Evolutionary conservation across 1,140 invertebrate species (phyloP).

Genomic region (Cherax quadricarinatus): DNA sequence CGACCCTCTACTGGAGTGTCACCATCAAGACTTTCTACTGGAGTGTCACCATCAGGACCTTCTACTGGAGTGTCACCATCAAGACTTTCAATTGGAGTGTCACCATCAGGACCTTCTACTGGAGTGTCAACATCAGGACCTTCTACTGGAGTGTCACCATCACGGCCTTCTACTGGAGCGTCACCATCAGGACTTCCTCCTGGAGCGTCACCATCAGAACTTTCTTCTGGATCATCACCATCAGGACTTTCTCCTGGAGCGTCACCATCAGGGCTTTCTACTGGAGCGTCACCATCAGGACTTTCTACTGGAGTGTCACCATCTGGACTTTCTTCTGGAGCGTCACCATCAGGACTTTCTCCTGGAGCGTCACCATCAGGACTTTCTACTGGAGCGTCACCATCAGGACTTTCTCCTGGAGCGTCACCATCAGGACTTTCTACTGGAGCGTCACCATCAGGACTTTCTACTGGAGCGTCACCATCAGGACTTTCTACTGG

Average conservation of each 20-base stretch:
- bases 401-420: not conserved
- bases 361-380: not conserved
- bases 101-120: not conserved
- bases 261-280: not conserved
- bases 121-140: not conserved
- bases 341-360: not conserved
- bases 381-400: not conserved
- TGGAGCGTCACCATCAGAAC: not conserved
- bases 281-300: not conserved
- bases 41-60: not conserved
- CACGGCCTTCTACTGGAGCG: not conserved
- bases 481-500: not conserved
- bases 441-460: not conserved
- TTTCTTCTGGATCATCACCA: not conserved
- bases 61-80: not conserved
- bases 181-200: not conserved
- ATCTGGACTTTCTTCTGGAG: not conserved
- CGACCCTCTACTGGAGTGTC: not conserved
- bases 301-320: not conserved
- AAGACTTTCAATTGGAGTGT: not conserved
- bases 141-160: not conserved
- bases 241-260: not conserved
- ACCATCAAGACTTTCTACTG: not conserved
- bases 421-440: not conserved
- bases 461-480: not conserved